Evolutionary conservation across 1,140 invertebrate species (phyloP).

Genomic region (Hypsibius dujardini): DNA sequence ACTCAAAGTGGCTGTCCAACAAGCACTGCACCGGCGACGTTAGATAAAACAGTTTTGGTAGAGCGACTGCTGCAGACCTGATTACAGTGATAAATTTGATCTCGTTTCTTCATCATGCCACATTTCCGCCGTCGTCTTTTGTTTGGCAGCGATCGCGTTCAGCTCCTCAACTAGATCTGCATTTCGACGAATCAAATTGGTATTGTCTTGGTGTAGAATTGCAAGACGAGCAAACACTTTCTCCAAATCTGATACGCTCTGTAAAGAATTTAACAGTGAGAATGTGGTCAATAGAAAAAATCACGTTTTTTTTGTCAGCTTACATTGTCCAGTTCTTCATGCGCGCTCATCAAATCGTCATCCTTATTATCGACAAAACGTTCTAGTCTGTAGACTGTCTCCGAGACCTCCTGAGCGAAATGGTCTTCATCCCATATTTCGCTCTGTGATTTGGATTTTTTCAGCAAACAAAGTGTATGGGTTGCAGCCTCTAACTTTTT

Average conservation of each 20-base stretch:
- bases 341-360: background rate
- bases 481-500: too few species aligned
- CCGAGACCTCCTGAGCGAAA: background rate
- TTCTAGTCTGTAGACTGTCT: background rate
- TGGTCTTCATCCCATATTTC: background rate
- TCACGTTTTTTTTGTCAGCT: background rate
- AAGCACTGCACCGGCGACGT: too few species aligned
- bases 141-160: background rate
- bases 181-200: background rate
- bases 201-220: background rate
- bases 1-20: too few species aligned
- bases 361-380: background rate
- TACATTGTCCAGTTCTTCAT: background rate
- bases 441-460: background rate
- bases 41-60: too few species aligned
- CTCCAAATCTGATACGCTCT: background rate
- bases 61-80: too few species aligned
- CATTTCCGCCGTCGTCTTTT: background rate
- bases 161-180: background rate
- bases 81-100: too few species aligned
- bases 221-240: background rate
- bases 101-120: too few species aligned
- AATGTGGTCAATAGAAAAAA: too few species aligned
- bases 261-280: background rate
- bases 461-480: too few species aligned